These are phyloP conservation scores for Passerina amoena DNA, from an alignment of 2,113 vertebrate species.

Conservation along the genomic window DNA sequence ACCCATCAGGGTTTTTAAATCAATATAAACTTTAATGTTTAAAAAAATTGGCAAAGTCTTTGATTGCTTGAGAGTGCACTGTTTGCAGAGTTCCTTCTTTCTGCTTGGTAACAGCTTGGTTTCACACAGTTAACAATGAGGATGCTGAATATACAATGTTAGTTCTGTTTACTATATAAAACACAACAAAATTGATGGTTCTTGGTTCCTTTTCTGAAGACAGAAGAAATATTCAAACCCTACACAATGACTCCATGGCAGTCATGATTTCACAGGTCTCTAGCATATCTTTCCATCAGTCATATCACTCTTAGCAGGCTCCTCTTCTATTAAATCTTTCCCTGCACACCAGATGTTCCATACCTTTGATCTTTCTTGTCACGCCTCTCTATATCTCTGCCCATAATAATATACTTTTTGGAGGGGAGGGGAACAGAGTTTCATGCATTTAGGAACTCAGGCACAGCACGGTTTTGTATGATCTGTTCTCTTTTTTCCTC, in stretches of 20 bases:
- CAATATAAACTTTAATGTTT: background rate
- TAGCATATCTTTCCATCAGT: background rate
- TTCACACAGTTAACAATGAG: background rate
- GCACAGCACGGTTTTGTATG: background rate
- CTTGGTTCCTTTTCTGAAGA: background rate
- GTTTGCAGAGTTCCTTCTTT: background rate
- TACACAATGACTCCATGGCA: background rate
- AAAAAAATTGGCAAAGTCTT: background rate
- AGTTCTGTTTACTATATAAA: background rate
- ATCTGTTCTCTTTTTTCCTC: background rate
- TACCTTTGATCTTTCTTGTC: constrained; percentile 30
- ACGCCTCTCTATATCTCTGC: background rate
- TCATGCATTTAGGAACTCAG: background rate
- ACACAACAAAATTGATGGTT: background rate
- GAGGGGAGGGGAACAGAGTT: background rate
- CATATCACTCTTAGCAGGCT: background rate
- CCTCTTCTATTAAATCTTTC: constrained; percentile 7
- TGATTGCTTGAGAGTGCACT: background rate
- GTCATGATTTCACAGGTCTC: background rate
- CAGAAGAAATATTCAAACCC: background rate
- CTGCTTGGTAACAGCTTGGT: background rate
- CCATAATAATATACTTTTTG: background rate
- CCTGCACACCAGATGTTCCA: constrained; percentile 7
- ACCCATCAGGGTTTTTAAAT: background rate
- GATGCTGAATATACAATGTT: background rate